These are phyloP conservation scores for Tigriopus japonicus DNA, from an alignment of 1,140 invertebrate species.

Conservation along the genomic window DNA sequence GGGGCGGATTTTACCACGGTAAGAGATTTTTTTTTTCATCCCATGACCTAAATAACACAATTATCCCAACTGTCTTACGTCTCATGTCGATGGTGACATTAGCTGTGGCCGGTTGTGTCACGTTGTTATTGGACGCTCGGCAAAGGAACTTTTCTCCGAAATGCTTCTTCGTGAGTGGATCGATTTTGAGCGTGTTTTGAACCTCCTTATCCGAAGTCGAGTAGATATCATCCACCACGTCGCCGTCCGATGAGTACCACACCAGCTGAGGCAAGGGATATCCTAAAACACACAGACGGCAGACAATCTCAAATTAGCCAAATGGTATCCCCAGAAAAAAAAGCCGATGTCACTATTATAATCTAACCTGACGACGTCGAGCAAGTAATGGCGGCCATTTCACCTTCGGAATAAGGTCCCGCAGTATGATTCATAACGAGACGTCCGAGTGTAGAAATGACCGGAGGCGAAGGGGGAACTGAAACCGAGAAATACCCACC, in stretches of 20 bases:
- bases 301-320: too few relatives aligned
- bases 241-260: constrained; percentile 20
- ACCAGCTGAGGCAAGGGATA: constrained; percentile 19
- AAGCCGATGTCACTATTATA: too few relatives aligned
- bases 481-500: neutral
- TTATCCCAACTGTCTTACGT: too few relatives aligned
- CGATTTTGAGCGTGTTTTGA: constrained; percentile 19
- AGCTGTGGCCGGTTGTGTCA: constrained; percentile 16
- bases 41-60: too few relatives aligned
- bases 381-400: neutral
- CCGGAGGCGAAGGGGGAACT: neutral
- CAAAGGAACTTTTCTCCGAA: constrained; percentile 19
- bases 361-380: too few relatives aligned
- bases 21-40: too few relatives aligned
- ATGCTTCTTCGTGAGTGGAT: constrained; percentile 18
- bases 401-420: neutral
- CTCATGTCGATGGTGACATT: constrained; percentile 20
- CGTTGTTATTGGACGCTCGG: constrained; percentile 21
- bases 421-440: too few relatives aligned
- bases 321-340: too few relatives aligned
- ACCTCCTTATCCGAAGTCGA: constrained; percentile 17
- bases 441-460: too few relatives aligned
- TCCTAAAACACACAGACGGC: constrained; percentile 15
- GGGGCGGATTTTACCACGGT: too few relatives aligned
- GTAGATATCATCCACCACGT: constrained; percentile 18